A percentile compares a stretch with the other conserved stretches of the same genome.
Conservation (phyloP, 2,888 invertebrate genomes). For the Calameuta filiformis region DNA sequence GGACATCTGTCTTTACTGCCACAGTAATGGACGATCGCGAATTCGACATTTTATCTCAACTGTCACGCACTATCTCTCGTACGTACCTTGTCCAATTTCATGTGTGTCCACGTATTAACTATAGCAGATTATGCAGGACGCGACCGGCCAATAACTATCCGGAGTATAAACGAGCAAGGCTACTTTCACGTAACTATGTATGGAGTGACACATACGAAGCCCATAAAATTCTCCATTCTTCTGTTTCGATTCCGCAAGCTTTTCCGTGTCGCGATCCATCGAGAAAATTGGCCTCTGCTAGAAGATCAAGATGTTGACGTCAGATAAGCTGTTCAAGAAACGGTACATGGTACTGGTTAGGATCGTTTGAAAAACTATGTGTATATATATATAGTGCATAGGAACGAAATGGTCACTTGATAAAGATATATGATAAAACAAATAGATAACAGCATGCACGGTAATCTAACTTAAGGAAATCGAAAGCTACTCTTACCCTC, state of each 20-base stretch:
- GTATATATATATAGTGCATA: too few species aligned
- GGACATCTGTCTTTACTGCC: not conserved
- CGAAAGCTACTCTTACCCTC: not conserved
- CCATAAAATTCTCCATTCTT: not conserved
- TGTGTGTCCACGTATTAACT: not conserved
- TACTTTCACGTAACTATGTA: conserved; percentile 38
- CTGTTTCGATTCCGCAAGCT: not conserved
- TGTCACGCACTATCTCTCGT: not conserved
- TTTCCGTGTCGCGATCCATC: not conserved
- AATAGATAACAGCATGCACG: not conserved
- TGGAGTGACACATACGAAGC: not conserved
- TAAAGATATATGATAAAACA: not conserved
- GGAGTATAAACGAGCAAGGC: conserved; percentile 28
- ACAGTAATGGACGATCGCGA: not conserved
- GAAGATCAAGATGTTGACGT: not conserved
- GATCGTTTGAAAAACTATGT: not conserved
- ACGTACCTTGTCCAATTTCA: not conserved
- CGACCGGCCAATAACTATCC: not conserved
- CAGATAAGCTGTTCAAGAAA: not conserved
- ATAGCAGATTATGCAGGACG: not conserved
- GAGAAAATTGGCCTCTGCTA: not conserved
- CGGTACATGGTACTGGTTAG: not conserved
- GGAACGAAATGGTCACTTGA: not conserved
- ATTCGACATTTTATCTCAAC: not conserved
- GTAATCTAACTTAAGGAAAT: not conserved